Evolutionary conservation across 2,888 invertebrate species (phyloP).

Genomic region (Thera britannica): DNA sequence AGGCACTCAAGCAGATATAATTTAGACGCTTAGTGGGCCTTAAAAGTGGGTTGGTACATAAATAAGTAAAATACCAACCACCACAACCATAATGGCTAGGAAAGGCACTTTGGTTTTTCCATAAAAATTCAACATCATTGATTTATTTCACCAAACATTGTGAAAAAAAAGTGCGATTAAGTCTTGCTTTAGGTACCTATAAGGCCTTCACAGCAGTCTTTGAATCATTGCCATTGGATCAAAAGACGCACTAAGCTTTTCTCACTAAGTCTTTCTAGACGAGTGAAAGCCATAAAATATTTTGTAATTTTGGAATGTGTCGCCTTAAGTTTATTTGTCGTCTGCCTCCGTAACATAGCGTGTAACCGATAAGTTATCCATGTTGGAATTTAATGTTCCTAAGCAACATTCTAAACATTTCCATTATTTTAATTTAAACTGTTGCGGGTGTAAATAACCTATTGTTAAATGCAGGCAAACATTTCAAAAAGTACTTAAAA

Average conservation of each 20-base stretch:
- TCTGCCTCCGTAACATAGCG: constrained; percentile 26
- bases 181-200: too few relatives aligned
- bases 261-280: background rate
- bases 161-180: too few relatives aligned
- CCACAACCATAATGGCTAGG: too few relatives aligned
- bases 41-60: too few relatives aligned
- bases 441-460: constrained; percentile 18
- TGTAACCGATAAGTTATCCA: constrained; percentile 39
- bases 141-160: too few relatives aligned
- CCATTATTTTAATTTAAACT: constrained; percentile 10
- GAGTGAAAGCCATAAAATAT: constrained; percentile 26
- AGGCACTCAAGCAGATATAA: too few relatives aligned
- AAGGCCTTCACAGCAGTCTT: too few relatives aligned
- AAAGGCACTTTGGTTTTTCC: too few relatives aligned
- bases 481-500: background rate
- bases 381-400: constrained; percentile 28
- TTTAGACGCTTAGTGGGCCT: too few relatives aligned
- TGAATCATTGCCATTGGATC: too few relatives aligned
- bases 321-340: constrained; percentile 42
- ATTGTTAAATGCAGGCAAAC: background rate
- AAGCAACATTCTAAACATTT: constrained; percentile 18
- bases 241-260: background rate
- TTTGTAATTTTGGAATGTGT: constrained; percentile 44
- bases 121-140: too few relatives aligned
- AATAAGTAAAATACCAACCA: too few relatives aligned